Evolutionary conservation across 1,140 invertebrate species (phyloP).

Genomic region (Acromyrmex echinatior): DNA sequence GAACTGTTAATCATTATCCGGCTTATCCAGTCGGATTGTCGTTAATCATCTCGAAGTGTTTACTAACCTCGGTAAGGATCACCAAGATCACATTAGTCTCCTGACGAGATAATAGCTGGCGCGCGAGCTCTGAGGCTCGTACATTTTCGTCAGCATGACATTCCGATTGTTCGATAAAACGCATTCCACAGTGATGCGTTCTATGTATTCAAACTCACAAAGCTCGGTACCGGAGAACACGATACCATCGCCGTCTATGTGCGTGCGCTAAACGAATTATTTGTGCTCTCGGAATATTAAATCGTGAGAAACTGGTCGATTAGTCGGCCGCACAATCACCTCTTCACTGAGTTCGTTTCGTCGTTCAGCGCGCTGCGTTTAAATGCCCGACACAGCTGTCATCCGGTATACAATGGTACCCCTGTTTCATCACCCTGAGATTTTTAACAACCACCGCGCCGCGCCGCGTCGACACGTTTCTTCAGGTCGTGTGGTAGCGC

Average conservation of each 20-base stretch:
- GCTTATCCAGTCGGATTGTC: conserved; percentile 41
- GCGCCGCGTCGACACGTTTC: conserved; percentile 65
- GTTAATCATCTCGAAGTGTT: conserved; percentile 61
- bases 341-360: conserved; percentile 53
- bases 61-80: conserved; percentile 47
- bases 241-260: conserved; percentile 36
- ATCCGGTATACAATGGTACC: conserved; percentile 69
- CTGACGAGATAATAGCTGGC: conserved; percentile 54
- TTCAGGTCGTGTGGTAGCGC: conserved; percentile 44
- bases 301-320: conserved; percentile 64
- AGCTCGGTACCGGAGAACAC: conserved; percentile 27
- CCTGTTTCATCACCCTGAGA: conserved; percentile 65
- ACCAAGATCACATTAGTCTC: conserved; percentile 59
- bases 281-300: conserved; percentile 64
- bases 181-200: conserved; percentile 50
- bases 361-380: conserved; percentile 44
- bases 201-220: conserved; percentile 51
- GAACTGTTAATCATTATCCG: conserved; percentile 61
- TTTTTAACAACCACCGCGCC: conserved; percentile 69
- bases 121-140: conserved; percentile 19
- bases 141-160: conserved; percentile 65
- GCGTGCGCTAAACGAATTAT: conserved; percentile 59
- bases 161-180: conserved; percentile 63
- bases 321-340: conserved; percentile 60
- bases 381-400: conserved; percentile 71